phyloP scores from a whole-genome alignment of 1,140 invertebrate species.

The Amyelois transitella region DNA sequence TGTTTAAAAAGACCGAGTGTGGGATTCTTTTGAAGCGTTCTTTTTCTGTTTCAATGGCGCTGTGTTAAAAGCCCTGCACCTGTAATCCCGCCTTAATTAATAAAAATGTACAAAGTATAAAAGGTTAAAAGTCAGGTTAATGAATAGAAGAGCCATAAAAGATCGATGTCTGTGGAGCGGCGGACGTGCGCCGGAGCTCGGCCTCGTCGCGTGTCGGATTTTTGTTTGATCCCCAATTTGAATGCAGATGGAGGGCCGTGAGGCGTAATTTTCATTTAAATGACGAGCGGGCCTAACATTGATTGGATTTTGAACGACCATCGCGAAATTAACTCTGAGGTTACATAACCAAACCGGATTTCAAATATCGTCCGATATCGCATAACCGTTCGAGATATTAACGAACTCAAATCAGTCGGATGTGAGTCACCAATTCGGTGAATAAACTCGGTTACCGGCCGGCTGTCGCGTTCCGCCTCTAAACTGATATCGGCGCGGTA shows the following conservation, averaged over 20 bases:
- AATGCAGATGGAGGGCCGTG: slow-evolving; percentile 27
- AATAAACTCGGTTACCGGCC: no score
- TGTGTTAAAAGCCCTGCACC: no score
- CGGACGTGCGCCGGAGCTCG: neutral
- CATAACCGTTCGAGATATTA: neutral
- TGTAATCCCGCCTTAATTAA: neutral
- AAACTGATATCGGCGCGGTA: neutral
- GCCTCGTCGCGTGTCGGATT: slow-evolving; percentile 14
- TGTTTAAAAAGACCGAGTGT: no score
- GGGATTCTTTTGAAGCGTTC: no score
- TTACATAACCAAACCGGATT: neutral
- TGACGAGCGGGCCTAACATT: slow-evolving; percentile 12
- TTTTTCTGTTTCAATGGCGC: no score
- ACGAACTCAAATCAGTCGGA: neutral
- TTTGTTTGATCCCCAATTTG: slow-evolving; percentile 42
- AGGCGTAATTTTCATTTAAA: slow-evolving; percentile 28
- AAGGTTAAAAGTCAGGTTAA: neutral
- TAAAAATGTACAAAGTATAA: neutral
- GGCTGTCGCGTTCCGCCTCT: neutral
- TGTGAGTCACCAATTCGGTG: no score
- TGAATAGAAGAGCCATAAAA: neutral
- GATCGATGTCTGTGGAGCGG: neutral
- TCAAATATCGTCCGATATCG: neutral
- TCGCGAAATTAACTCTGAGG: slow-evolving; percentile 4
- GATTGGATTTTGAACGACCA: slow-evolving; percentile 23